A percentile compares a stretch with the other conserved stretches of the same genome.
phyloP scores from a whole-genome alignment of 2,888 invertebrate species.

The Ennomos erosarius region DNA sequence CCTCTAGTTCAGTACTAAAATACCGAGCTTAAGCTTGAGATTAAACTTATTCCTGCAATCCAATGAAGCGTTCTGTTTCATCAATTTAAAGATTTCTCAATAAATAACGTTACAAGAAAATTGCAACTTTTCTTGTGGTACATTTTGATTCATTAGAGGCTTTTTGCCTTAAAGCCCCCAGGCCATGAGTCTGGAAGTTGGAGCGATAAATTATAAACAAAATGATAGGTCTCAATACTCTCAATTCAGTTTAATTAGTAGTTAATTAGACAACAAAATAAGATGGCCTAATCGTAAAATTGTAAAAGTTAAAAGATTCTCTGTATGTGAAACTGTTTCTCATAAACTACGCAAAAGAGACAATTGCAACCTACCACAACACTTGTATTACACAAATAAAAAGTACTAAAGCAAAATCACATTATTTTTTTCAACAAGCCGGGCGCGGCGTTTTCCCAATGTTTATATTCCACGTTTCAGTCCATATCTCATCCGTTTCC shows the following conservation, averaged over 20 bases:
- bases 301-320: too few species aligned
- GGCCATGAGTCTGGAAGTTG: constrained; percentile 35
- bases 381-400: constrained; percentile 8
- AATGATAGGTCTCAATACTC: constrained; percentile 6
- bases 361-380: neutral
- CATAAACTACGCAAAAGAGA: too few species aligned
- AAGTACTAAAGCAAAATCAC: constrained; percentile 18
- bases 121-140: constrained; percentile 50
- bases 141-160: constrained; percentile 57
- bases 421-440: constrained; percentile 33
- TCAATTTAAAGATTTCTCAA: neutral
- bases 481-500: constrained; percentile 50
- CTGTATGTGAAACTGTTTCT: too few species aligned
- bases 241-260: constrained; percentile 1
- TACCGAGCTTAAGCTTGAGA: too few species aligned
- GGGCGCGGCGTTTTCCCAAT: constrained; percentile 15
- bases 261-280: neutral
- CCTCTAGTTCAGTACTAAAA: too few species aligned
- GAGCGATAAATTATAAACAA: constrained; percentile 38
- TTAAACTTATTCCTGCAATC: too few species aligned
- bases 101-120: constrained; percentile 45
- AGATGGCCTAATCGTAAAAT: constrained; percentile 14
- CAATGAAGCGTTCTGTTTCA: too few species aligned
- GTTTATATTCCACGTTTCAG: constrained; percentile 39
- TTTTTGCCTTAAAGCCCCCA: constrained; percentile 41